These are phyloP conservation scores for Macrochelys suwanniensis DNA, from an alignment of 2,797 vertebrate genomes.

Conservation along the genomic window DNA sequence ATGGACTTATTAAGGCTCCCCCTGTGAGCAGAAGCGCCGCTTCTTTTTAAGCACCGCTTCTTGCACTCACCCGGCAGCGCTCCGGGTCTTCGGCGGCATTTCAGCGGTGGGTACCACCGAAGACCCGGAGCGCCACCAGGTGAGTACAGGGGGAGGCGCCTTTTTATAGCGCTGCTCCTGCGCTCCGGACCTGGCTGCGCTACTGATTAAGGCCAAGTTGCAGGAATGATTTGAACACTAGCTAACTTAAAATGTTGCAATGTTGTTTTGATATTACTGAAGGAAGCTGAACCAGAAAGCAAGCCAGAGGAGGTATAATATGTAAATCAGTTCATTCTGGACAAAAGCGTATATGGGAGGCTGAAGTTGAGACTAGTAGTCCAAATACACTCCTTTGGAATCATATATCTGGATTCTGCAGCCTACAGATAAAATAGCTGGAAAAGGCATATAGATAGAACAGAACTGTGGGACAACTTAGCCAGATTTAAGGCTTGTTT, in stretches of 20 bases:
- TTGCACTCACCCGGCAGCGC: too few species aligned
- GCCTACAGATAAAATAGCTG: background rate
- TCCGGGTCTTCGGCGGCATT: too few species aligned
- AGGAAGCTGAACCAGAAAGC: background rate
- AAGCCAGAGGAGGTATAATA: background rate
- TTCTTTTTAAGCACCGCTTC: too few species aligned
- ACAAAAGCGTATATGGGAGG: background rate
- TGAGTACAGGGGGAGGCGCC: too few species aligned
- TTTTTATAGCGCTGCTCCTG: too few species aligned
- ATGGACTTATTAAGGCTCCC: background rate
- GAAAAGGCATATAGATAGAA: background rate
- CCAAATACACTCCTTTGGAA: background rate
- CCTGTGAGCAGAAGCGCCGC: too few species aligned
- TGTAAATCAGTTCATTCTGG: background rate
- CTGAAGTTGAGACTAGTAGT: background rate
- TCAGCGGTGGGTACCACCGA: too few species aligned
- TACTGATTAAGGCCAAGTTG: background rate
- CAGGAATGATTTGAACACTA: background rate
- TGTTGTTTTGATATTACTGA: background rate
- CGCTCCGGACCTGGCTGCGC: too few species aligned
- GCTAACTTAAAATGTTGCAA: background rate
- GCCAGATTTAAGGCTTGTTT: background rate
- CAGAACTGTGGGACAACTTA: background rate
- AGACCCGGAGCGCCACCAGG: too few species aligned
- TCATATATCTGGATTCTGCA: background rate